Conservation (phyloP, 2,888 invertebrate genomes). For the Mythimna albipuncta region DNA sequence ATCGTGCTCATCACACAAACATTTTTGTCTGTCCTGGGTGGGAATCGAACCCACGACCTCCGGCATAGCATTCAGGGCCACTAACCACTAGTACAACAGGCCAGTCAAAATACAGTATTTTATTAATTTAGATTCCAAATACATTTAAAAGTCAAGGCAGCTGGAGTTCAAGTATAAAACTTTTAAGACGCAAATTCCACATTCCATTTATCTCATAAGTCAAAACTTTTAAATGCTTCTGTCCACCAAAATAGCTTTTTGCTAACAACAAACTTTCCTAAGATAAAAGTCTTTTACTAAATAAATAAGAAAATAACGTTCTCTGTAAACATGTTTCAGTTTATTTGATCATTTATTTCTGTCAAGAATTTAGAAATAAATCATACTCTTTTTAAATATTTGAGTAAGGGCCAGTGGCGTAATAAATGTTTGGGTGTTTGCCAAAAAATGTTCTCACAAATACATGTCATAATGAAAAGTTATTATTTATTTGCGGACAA, state of each 20-base stretch:
- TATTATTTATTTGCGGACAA: constrained; percentile 19
- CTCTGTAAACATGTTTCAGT: constrained; percentile 12
- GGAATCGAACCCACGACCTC: too few species aligned
- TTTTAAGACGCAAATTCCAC: constrained; percentile 26
- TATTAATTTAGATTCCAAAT: background rate
- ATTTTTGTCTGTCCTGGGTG: too few species aligned
- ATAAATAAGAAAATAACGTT: constrained; percentile 43
- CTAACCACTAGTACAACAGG: too few species aligned
- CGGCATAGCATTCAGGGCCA: too few species aligned
- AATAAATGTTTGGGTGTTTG: constrained; percentile 27
- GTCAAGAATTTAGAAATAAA: constrained; percentile 29
- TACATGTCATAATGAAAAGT: constrained; percentile 25
- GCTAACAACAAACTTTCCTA: constrained; percentile 41
- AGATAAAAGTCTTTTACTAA: constrained; percentile 36
- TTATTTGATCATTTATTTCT: constrained; percentile 35
- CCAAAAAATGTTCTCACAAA: constrained; percentile 38
- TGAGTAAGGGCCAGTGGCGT: constrained; percentile 18
- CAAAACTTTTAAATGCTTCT: constrained; percentile 34
- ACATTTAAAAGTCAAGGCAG: constrained; percentile 6
- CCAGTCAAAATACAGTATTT: background rate
- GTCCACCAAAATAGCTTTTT: constrained; percentile 32
- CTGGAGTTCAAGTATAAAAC: constrained; percentile 1
- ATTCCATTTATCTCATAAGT: constrained; percentile 31
- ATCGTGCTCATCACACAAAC: too few species aligned
- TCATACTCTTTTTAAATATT: constrained; percentile 44